These are phyloP conservation scores for Eulemur albifrons DNA, from an alignment of 2,797 vertebrate species.

Conservation along the genomic window DNA sequence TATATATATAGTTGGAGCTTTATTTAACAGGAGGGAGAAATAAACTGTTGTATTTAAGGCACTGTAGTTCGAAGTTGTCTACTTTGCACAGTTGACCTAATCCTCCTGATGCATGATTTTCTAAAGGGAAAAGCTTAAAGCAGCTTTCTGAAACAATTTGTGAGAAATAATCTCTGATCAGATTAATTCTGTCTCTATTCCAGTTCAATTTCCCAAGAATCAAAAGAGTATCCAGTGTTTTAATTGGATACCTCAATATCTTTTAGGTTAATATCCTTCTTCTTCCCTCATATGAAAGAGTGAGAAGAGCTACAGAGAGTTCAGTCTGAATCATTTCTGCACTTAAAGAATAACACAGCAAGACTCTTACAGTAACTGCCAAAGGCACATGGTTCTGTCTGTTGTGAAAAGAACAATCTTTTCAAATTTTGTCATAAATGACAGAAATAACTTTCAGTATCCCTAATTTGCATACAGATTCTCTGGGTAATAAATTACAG, in stretches of 20 bases:
- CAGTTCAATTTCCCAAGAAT: neutral
- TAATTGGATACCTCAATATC: neutral
- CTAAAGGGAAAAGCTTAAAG: neutral
- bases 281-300: neutral
- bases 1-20: neutral
- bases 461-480: neutral
- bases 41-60: neutral
- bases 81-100: neutral
- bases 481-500: neutral
- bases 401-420: neutral
- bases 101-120: neutral
- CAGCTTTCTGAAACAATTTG: neutral
- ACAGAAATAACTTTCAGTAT: constrained; percentile 9
- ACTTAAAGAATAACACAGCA: neutral
- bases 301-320: neutral
- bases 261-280: neutral
- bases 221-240: neutral
- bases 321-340: neutral
- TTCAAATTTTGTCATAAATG: constrained; percentile 18
- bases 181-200: constrained; percentile 21
- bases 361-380: neutral
- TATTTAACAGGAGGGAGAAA: neutral
- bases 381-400: neutral
- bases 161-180: neutral
- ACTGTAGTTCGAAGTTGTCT: neutral